Percentiles rank a stretch among this genome's conserved stretches.
Evolutionary conservation across 2,113 vertebrate species (phyloP).

Genomic region (Caloenas nicobarica): DNA sequence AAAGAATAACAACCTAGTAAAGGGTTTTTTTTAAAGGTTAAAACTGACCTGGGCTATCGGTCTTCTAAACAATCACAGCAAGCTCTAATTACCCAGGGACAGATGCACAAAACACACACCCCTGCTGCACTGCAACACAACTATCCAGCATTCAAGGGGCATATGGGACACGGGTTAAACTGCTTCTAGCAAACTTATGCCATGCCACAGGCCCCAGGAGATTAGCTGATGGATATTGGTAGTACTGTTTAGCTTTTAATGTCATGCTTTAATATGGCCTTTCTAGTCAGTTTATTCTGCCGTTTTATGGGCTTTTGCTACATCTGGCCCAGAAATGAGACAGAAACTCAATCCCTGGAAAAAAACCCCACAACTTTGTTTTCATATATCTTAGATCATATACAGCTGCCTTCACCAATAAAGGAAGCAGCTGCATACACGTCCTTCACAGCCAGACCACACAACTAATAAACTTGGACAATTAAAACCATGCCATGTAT

Average conservation of each 20-base stretch:
- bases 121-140: background rate
- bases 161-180: fast-evolving
- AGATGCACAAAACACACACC: fast-evolving
- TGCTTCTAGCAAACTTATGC: background rate
- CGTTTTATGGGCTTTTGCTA: background rate
- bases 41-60: background rate
- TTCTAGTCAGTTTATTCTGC: background rate
- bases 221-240: fast-evolving
- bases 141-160: background rate
- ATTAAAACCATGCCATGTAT: background rate
- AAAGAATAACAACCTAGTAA: background rate
- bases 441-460: background rate
- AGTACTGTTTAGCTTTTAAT: background rate
- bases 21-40: background rate
- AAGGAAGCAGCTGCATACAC: background rate
- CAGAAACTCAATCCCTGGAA: background rate
- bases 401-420: background rate
- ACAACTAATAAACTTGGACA: background rate
- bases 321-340: background rate
- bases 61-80: background rate
- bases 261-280: background rate
- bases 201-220: background rate
- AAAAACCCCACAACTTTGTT: background rate
- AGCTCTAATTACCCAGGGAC: background rate
- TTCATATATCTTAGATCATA: background rate